phyloP scores from a whole-genome alignment of 2,113 vertebrate genomes.

The Pseudopodoces humilis region DNA sequence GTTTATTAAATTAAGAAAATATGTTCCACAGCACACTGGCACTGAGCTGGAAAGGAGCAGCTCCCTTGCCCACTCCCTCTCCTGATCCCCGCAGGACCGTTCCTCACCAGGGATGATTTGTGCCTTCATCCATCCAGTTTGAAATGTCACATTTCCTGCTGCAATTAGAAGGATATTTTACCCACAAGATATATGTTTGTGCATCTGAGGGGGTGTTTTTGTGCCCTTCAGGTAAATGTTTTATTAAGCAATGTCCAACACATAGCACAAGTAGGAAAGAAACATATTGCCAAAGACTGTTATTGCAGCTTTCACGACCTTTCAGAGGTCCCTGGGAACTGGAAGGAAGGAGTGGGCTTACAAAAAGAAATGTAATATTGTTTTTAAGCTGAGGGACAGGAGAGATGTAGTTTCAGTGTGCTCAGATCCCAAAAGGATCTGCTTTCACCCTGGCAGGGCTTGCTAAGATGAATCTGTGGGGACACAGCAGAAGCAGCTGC shows the following conservation, averaged over 20 bases:
- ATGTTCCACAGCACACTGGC: background rate
- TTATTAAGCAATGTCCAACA: conserved; percentile 13
- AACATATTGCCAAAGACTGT: background rate
- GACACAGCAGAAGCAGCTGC: background rate
- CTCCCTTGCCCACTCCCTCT: background rate
- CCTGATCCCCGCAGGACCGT: rapidly evolving
- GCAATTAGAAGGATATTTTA: conserved; percentile 20
- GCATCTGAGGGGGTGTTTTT: conserved; percentile 1
- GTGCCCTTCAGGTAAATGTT: conserved; percentile 14
- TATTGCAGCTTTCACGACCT: background rate
- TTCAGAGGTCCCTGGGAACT: background rate
- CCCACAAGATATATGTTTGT: background rate
- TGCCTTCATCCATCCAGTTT: background rate
- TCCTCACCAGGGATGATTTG: background rate
- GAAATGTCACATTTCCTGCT: conserved; percentile 45
- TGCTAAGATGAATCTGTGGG: rapidly evolving
- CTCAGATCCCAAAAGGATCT: background rate
- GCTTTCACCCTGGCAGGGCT: background rate
- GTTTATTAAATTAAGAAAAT: conserved; percentile 5
- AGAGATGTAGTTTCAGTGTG: background rate
- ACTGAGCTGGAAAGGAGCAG: background rate
- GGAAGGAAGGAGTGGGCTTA: background rate
- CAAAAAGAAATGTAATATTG: background rate
- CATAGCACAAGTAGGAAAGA: background rate
- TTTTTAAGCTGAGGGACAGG: background rate